Evolutionary conservation across 92 coral and sea anemone genomes (phyloP).

Genomic region (Diadumene lineata): DNA sequence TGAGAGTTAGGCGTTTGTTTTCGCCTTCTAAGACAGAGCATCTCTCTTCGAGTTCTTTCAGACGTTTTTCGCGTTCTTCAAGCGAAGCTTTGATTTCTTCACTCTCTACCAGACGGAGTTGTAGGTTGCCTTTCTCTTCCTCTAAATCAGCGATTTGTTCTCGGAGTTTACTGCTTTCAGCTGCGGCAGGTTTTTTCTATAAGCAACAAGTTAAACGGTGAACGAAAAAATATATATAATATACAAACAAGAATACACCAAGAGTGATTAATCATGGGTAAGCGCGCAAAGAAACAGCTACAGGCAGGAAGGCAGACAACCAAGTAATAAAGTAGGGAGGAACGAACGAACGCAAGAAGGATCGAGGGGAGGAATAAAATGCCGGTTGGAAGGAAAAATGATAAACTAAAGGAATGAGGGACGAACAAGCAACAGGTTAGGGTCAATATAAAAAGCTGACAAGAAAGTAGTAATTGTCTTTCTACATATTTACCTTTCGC

Average conservation of each 20-base stretch:
- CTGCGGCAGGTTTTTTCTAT: conserved; percentile 25
- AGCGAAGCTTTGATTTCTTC: conserved; percentile 13
- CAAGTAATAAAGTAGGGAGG: not conserved
- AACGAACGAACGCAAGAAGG: not conserved
- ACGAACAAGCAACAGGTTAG: not conserved
- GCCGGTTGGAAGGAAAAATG: not conserved
- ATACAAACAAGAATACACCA: not conserved
- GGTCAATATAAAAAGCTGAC: not conserved
- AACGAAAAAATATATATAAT: not conserved
- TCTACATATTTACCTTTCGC: conserved; percentile 47
- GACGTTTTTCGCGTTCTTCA: conserved; percentile 17
- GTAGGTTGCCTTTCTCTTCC: conserved; percentile 49
- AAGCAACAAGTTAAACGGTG: not conserved
- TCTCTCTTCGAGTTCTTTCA: conserved; percentile 53
- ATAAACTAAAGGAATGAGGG: not conserved
- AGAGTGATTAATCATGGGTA: no score
- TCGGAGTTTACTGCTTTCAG: conserved; percentile 27
- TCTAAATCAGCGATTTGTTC: conserved; percentile 41
- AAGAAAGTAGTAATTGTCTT: no score
- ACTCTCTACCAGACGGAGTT: conserved; percentile 27
- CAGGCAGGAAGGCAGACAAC: not conserved
- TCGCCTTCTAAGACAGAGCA: conserved; percentile 57
- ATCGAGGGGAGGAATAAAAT: not conserved
- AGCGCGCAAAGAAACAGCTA: not conserved
- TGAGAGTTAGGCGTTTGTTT: conserved; percentile 52